Evolutionary conservation across 2,113 vertebrate genomes (phyloP), one percentile per base, ranked within the genome.

Genomic region (Epinephelus lanceolatus): DNA sequence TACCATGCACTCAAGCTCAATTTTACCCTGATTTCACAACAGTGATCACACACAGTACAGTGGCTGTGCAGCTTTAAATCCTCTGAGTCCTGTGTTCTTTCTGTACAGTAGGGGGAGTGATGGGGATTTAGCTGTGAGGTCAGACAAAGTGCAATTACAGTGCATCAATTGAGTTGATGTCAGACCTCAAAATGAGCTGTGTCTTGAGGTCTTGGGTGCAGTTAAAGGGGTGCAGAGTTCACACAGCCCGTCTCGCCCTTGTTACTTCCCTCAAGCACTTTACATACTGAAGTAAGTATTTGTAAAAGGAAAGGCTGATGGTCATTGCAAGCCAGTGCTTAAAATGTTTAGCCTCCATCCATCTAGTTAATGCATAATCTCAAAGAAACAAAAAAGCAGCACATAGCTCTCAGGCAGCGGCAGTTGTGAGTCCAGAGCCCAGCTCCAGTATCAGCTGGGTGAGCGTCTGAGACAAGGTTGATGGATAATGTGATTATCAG

Each of bases 41-140:
- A 23, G 5, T 8, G 56, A 83, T 76, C 52, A 71, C 75, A 79
- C 52, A 27, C 55, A 21, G 5, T 23, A 23, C 56, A 60, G 65
- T 60, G 33, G 37, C 45, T 67, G 47, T 62, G 30, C 19, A 55
- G 52, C 59, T 77, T 75, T 74, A 33, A 76, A 70, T 60, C 63
- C 66, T 78, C 19, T 42, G 78, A 76, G 59, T 14, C 52, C 19
- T 86, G 69, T 83, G 79, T 80, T 65, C 72, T 78, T 7, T 83
- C 83, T 86, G 76, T 83, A 87, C 80, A 85, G 88, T 84, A 87
- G 84, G 84, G 81, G 81, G 89, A 87, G 86, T 85, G 78, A 86
- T 74, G 77, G 73, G 53, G 86, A 81, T 85, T 91, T 74, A 67
- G 69, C 59, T 78, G 66, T 61, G 51, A 82, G 85, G 79, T 89